Percentiles rank a stretch among this genome's conserved stretches.
Conservation (phyloP, 2,888 invertebrate genomes). For the Crocallis elinguaria region DNA sequence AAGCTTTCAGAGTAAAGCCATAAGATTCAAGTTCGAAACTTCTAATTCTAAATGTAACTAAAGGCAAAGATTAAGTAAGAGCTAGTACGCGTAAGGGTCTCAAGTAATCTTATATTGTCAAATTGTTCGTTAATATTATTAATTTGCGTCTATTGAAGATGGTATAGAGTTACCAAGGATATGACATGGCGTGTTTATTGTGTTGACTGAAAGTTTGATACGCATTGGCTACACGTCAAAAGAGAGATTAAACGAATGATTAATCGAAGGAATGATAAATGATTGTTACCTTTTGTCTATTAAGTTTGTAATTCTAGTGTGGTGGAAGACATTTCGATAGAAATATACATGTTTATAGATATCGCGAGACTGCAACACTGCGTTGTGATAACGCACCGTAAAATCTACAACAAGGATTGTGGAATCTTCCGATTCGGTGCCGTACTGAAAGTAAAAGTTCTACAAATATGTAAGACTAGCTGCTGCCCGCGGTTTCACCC, state of each 20-base stretch:
- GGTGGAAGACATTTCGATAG: too few species aligned
- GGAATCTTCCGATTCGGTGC: too few species aligned
- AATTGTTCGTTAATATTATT: constrained; percentile 19
- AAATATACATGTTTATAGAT: too few species aligned
- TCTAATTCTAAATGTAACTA: too few species aligned
- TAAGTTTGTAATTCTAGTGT: neutral
- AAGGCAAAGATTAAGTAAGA: too few species aligned
- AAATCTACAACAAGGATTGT: too few species aligned
- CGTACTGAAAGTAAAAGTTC: too few species aligned
- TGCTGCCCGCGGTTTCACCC: too few species aligned
- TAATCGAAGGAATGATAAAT: constrained; percentile 8
- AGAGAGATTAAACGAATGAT: constrained; percentile 9
- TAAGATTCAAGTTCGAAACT: neutral
- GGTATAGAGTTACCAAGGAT: constrained; percentile 5
- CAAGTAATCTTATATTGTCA: constrained; percentile 13
- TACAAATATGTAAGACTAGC: too few species aligned
- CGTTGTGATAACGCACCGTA: too few species aligned
- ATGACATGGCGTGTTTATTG: neutral
- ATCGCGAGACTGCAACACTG: too few species aligned
- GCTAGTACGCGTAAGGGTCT: neutral
- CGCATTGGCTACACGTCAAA: constrained; percentile 11
- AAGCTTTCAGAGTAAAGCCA: too few species aligned
- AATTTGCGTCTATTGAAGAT: constrained; percentile 21
- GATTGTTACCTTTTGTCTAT: neutral
- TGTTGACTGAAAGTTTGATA: constrained; percentile 8